These are phyloP conservation scores for Pristiophorus japonicus DNA, from an alignment of 2,113 vertebrate genomes.

Conservation along the genomic window DNA sequence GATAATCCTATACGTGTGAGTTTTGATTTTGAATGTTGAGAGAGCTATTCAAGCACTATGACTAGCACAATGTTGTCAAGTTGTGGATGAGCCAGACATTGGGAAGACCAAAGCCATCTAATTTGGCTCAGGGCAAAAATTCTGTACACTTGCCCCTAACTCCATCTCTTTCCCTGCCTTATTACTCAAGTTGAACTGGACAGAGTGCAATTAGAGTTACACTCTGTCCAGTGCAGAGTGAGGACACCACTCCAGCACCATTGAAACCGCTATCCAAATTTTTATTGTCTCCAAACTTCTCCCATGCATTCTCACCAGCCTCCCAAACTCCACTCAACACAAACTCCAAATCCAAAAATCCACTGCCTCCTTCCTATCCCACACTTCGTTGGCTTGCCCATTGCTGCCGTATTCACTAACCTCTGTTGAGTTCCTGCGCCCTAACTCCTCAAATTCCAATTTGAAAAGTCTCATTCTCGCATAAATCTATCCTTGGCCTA, in stretches of 20 bases:
- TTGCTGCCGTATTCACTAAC: not conserved
- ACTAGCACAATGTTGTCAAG: too few relatives aligned
- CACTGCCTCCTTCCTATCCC: not conserved
- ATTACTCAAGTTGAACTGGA: not conserved
- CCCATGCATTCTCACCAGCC: not conserved
- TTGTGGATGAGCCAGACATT: not conserved
- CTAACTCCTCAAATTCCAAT: not conserved
- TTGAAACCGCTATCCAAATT: not conserved
- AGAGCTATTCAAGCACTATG: not conserved
- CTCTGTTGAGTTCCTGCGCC: not conserved
- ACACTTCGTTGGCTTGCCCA: not conserved
- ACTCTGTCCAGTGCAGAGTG: too few relatives aligned
- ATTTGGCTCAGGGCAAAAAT: not conserved
- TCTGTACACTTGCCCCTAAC: not conserved
- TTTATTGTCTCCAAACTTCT: not conserved
- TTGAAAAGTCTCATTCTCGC: not conserved
- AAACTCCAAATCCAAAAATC: not conserved
- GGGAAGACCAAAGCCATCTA: not conserved
- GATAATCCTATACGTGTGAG: not conserved
- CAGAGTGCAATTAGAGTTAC: too few relatives aligned
- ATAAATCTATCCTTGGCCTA: not conserved
- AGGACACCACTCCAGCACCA: not conserved
- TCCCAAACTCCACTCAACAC: not conserved
- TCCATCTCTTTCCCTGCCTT: not conserved
- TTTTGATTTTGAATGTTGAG: not conserved